Evolutionary conservation across 2,888 invertebrate genomes (phyloP), one percentile per base, ranked within the genome.

Genomic region (Antheraea yamamai): DNA sequence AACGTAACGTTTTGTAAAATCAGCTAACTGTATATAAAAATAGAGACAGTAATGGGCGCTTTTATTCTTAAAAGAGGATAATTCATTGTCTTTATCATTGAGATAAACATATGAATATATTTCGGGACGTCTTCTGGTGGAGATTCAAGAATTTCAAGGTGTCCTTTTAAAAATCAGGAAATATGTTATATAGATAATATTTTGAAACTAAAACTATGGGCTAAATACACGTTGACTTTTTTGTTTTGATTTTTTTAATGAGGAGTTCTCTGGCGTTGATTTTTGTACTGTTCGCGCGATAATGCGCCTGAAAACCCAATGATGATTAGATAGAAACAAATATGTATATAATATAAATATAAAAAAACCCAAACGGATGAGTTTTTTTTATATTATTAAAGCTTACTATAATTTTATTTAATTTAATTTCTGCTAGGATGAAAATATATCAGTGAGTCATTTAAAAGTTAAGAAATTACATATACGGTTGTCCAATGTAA

Each of bases 401-500:
- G 6, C 10, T 61, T 23, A 23, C 8, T 20, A 1, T 7, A 52
- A 16, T 16, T 6, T 55, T 12, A 10, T 23, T 61, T 7, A 0
- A 10, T 23, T 61, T 7, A 0, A 7, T 23, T 55, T 10, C 7
- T n/a, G 2, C 7, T 61, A 61, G 23, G 18, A 61, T 61, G 23
- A 61, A 23, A 61, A n/a, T 61, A 10, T n/a, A 61, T 55, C 16
- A 12, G 16, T n/a, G 30, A 20, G 18, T n/a, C 23, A 39, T 58
- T 30, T 7, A 14, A 52, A 55, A 75, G 39, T 73, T 14, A 73
- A 68, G 66, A 51, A 75, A 76, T 72, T 75, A 75, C 47, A 39
- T 72, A 74, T 72, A 52, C 64, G 61, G 55, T 76, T 23, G 18
- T 68, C 70, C 47, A 75, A 70, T 73, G 70, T 73, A 73, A 73